Evolutionary conservation across 2,888 invertebrate species (phyloP).

Genomic region (Maniola hyperantus): DNA sequence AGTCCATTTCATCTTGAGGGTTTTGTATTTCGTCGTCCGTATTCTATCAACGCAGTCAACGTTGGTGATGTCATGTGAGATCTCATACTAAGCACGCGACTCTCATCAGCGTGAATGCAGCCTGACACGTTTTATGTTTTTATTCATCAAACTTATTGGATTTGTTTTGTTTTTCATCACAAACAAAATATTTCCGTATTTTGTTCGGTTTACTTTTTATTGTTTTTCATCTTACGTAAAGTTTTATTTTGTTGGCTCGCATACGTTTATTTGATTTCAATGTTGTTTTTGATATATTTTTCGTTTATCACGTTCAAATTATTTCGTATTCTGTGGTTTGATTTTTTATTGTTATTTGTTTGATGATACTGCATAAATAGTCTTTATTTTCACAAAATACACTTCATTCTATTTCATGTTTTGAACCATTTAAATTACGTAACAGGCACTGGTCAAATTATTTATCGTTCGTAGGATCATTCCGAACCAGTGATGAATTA

Average conservation of each 20-base stretch:
- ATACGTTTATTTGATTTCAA: not conserved
- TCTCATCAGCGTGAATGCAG: not conserved
- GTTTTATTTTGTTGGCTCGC: not conserved
- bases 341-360: not conserved
- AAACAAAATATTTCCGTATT: slow-evolving; percentile 11
- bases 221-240: not conserved
- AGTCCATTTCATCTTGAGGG: too few relatives aligned
- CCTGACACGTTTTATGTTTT: not conserved
- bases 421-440: too few relatives aligned
- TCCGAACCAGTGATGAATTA: too few relatives aligned
- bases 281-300: not conserved
- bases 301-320: not conserved
- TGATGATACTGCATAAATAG: not conserved
- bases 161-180: slow-evolving; percentile 4
- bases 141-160: not conserved
- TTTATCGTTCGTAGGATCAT: too few relatives aligned
- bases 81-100: too few relatives aligned
- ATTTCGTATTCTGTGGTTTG: not conserved
- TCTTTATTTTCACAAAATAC: not conserved
- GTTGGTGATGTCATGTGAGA: too few relatives aligned
- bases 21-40: too few relatives aligned
- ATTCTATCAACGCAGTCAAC: too few relatives aligned
- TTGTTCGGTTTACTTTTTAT: not conserved
- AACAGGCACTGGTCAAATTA: too few relatives aligned
- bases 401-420: too few relatives aligned